These are phyloP conservation scores for Pterocles gutturalis DNA, from an alignment of 2,113 vertebrate genomes.

Conservation along the genomic window DNA sequence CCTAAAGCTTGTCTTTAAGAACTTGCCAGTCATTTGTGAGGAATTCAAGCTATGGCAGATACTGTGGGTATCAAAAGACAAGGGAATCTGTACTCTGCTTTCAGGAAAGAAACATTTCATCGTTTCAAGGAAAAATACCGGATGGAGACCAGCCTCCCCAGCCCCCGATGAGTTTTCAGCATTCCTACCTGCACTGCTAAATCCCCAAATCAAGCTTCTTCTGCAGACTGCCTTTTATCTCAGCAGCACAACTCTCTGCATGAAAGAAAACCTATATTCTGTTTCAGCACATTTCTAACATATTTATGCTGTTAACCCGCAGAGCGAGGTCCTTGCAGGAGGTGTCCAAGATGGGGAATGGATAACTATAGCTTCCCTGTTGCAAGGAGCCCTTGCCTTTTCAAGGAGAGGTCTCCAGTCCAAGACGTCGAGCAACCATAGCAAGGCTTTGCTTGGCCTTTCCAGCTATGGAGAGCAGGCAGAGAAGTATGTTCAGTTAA, in stretches of 20 bases:
- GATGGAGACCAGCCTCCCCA: neutral
- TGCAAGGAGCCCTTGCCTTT: neutral
- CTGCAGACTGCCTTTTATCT: neutral
- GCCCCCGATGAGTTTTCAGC: neutral
- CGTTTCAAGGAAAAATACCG: neutral
- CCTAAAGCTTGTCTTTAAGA: neutral
- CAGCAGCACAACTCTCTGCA: neutral
- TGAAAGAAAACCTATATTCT: neutral
- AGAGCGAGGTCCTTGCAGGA: neutral
- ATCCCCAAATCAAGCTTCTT: neutral
- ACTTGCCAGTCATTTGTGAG: neutral
- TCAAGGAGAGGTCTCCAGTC: neutral
- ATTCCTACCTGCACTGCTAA: constrained; percentile 5
- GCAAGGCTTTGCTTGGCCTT: neutral
- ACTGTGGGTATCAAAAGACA: neutral
- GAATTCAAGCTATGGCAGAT: neutral
- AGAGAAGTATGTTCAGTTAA: neutral
- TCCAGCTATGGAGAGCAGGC: neutral
- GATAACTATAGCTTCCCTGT: neutral
- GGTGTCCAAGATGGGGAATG: neutral
- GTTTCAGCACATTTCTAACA: neutral
- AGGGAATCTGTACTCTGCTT: neutral
- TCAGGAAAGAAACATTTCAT: neutral
- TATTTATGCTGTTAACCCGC: fast-evolving
- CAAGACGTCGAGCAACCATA: neutral